Base-by-base conservation (phyloP, 2,888 invertebrate genomes). In the Pandemis corylana region DNA sequence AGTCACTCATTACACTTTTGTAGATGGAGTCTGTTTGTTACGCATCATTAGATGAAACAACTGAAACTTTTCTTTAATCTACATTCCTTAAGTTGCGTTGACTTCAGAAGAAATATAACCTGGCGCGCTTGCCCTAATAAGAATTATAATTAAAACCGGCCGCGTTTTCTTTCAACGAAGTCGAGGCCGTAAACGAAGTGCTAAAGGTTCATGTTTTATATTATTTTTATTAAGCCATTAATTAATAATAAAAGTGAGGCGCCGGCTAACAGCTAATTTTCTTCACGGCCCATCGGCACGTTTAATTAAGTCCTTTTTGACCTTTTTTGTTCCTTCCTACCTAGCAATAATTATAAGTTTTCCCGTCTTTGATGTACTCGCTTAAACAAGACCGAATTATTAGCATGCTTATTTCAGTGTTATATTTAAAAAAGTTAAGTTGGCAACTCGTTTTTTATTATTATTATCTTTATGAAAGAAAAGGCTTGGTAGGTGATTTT, bases 221-320 rank as follows among this genome's bases (percentile, higher is more conserved):
- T 75, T 75, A 70, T 75, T 75, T 75, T 75, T 75, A 75, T 75
- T 56, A 75, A 75, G 75, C 67, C 67, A 75, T 75, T 75, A 75
- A 75, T 75, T 75, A 75, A 75, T 71, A 75, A 75, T 66, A 71
- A 75, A 63, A 71, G 59, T 59, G 63, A 69, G 68, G 68, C 59
- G 68, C 68, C 56, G 71, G 75, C 71, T 75, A 71, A 75, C 71
- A 71, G 75, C 75, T 75, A 75, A 75, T 75, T 75, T 75, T 46
- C 75, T 63, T 66, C 67, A 56, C 68, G 69, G 69, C 67, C 75
- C 71, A 75, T 75, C 44, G 71, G 70, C 70, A 71, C 70, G 75
- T 75, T 75, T 75, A 75, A 75, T 75, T 71, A 75, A 75, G 70
- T 75, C 63, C 49, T 67, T 71, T 71, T 73, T 67, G 28, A 56